Conservation (phyloP, 2,888 invertebrate genomes). For the Tiphia femorata region DNA sequence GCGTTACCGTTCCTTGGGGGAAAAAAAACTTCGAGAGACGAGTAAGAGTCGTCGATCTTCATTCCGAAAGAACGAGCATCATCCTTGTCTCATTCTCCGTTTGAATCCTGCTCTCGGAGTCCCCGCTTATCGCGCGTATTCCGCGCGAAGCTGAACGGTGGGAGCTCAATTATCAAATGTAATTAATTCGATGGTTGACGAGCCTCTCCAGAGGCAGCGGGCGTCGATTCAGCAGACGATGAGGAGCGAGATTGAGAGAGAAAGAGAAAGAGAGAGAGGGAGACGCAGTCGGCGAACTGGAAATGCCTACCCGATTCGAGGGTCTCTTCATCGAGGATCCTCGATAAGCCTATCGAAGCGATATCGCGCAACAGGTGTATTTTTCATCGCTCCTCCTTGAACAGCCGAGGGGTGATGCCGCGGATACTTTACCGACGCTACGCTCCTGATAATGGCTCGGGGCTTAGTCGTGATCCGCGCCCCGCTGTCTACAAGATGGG, state of each 20-base stretch:
- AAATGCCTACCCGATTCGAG: neutral
- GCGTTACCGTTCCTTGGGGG: too few relatives aligned
- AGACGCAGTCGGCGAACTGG: conserved; percentile 8
- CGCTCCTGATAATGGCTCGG: neutral
- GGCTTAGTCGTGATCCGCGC: neutral
- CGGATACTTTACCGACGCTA: conserved; percentile 2
- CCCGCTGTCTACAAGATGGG: neutral
- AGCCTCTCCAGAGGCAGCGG: too few relatives aligned
- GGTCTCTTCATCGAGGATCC: conserved; percentile 10
- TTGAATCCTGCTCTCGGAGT: too few relatives aligned
- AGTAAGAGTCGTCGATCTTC: too few relatives aligned
- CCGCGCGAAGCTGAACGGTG: too few relatives aligned
- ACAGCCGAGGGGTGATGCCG: conserved; percentile 10
- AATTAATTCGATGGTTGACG: too few relatives aligned
- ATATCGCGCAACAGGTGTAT: conserved; percentile 46
- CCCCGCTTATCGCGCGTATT: too few relatives aligned
- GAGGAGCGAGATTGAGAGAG: neutral
- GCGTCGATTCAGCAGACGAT: conserved; percentile 5
- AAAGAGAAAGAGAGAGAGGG: conserved; percentile 2
- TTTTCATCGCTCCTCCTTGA: conserved; percentile 28
- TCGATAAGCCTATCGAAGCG: conserved; percentile 44
- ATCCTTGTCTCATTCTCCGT: too few relatives aligned
- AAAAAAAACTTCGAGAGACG: too few relatives aligned
- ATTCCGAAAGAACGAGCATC: too few relatives aligned
- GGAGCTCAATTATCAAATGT: too few relatives aligned